Evolutionary conservation across 2,888 invertebrate species (phyloP).

Genomic region (Himalopsyche japonica): DNA sequence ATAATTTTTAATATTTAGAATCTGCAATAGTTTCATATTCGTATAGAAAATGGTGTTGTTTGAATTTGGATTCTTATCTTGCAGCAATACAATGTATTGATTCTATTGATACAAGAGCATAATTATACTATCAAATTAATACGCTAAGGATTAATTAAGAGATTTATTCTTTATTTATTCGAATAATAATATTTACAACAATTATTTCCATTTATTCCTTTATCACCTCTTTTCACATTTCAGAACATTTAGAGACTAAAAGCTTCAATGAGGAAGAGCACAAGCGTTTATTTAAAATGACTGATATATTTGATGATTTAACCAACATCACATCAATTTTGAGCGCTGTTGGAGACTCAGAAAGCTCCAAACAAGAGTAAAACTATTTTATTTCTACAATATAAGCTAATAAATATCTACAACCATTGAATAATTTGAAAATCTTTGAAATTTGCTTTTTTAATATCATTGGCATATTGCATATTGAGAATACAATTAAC

Average conservation of each 20-base stretch:
- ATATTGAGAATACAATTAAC: too few relatives aligned
- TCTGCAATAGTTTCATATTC: too few relatives aligned
- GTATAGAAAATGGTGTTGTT: too few relatives aligned
- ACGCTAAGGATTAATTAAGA: neutral
- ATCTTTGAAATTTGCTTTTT: too few relatives aligned
- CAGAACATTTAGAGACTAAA: constrained; percentile 47
- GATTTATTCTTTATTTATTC: neutral
- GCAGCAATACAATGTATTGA: too few relatives aligned
- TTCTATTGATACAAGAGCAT: too few relatives aligned
- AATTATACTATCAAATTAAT: too few relatives aligned
- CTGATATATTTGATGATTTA: constrained; percentile 3
- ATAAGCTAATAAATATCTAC: neutral
- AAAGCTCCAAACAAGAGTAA: neutral
- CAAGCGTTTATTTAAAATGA: constrained; percentile 5
- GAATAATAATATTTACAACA: neutral
- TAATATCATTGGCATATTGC: neutral
- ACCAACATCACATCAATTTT: neutral
- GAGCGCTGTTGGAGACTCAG: neutral
- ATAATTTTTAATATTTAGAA: too few relatives aligned
- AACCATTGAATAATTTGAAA: neutral
- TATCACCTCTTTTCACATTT: neutral
- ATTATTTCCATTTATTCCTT: too few relatives aligned
- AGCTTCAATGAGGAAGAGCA: constrained; percentile 44
- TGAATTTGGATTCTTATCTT: too few relatives aligned
- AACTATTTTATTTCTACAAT: neutral